phyloP scores from a whole-genome alignment of 2,797 vertebrate species.

The Gephyroberyx darwinii region DNA sequence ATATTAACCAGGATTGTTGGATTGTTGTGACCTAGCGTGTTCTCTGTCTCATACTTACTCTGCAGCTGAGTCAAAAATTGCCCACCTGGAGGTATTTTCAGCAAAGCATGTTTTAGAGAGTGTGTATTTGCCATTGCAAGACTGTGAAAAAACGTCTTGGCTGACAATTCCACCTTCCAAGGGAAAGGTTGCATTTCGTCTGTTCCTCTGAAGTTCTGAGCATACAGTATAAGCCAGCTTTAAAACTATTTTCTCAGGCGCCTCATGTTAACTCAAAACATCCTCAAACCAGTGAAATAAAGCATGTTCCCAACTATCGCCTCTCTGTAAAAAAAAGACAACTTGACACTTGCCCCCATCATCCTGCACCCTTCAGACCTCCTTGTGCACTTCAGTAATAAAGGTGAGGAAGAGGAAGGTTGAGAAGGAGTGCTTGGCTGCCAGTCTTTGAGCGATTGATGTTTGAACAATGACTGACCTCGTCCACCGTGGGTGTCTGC shows the following conservation, averaged over 20 bases:
- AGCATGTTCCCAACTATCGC: background rate
- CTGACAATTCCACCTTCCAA: background rate
- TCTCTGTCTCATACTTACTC: constrained; percentile 18
- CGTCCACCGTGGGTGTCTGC: constrained; percentile 35
- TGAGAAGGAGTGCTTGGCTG: constrained; percentile 19
- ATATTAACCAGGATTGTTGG: too few species aligned
- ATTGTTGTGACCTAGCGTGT: constrained; percentile 5
- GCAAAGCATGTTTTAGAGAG: too few species aligned
- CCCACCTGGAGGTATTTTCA: background rate
- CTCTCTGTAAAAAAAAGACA: background rate
- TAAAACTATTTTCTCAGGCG: background rate
- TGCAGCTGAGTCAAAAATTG: too few species aligned
- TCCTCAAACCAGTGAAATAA: background rate
- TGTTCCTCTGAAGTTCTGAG: too few species aligned
- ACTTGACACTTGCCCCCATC: constrained; percentile 10
- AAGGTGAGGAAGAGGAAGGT: constrained; percentile 2
- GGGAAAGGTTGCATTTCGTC: too few species aligned
- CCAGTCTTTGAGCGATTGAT: constrained; percentile 63
- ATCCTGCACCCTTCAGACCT: constrained; percentile 11
- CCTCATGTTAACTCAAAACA: background rate
- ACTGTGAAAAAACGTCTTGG: background rate
- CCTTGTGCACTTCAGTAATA: background rate
- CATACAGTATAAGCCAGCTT: background rate
- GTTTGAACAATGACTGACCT: constrained; percentile 73
- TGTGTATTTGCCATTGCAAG: background rate